phyloP scores from a whole-genome alignment of 2,113 vertebrate species.

The Plotosus lineatus region DNA sequence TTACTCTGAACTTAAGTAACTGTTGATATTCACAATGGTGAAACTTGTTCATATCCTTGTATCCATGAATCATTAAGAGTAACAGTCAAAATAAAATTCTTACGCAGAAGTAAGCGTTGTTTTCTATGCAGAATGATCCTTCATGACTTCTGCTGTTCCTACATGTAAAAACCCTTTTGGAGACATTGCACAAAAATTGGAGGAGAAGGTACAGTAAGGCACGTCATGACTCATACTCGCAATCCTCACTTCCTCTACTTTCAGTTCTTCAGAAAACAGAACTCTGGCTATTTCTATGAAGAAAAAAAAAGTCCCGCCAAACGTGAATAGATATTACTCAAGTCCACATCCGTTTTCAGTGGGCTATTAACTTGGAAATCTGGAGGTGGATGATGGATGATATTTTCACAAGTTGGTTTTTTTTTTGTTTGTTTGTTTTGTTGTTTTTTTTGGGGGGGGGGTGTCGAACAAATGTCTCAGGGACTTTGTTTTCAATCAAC shows the following conservation, averaged over 20 bases:
- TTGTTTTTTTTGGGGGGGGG: background rate
- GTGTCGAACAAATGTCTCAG: background rate
- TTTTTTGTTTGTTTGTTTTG: background rate
- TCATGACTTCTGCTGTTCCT: background rate
- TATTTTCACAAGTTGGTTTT: constrained; percentile 3
- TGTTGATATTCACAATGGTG: background rate
- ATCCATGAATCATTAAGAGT: background rate
- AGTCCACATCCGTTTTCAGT: constrained; percentile 35
- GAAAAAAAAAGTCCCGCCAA: constrained; percentile 45
- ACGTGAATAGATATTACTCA: constrained; percentile 45
- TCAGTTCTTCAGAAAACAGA: constrained; percentile 46
- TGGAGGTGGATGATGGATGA: constrained; percentile 8
- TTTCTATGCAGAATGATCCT: background rate
- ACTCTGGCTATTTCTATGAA: constrained; percentile 46
- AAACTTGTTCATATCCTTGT: background rate
- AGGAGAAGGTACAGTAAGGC: constrained; percentile 41
- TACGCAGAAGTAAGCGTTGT: background rate
- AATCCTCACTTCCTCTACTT: constrained; percentile 48
- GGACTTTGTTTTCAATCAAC: constrained; percentile 64
- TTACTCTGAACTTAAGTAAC: background rate
- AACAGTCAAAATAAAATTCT: too few species aligned
- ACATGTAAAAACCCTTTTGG: background rate
- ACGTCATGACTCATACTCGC: constrained; percentile 31
- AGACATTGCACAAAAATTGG: constrained; percentile 11
- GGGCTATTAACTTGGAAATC: constrained; percentile 36